Evolutionary conservation across 2,113 vertebrate species (phyloP), one percentile per base, ranked within the genome.

Genomic region (Tachysurus fulvidraco): DNA sequence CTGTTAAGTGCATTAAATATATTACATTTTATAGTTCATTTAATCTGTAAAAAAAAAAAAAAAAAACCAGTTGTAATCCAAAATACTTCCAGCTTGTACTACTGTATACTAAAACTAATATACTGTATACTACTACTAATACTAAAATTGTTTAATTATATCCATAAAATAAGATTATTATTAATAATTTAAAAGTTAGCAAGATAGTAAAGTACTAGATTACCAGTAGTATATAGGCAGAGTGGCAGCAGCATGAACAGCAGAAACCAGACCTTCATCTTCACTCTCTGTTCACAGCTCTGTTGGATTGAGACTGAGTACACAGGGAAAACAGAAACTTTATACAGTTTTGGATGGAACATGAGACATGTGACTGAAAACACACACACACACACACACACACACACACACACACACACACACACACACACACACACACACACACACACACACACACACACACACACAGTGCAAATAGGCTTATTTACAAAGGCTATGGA

Each of bases 231-330:
- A 89, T 88, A 90, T 71, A 81, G 60, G 79, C 91, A 91, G 19
- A 92, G 21, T 11, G 91, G 91, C 86, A 92, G 81, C 84, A 93
- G 81, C 46, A 92, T 50, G 8, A 91, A n/a, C 52, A 92, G 83
- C 28, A 92, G 52, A 13, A 92, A 54, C 14, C 57, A 65, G 85
- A 62, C 62, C 54, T 65, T 86, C 85, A 86, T 86, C 21, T 55
- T 86, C 17, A 44, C 67, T 79, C 52, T 57, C 16, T 73, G n/a
- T 57, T 4, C 12, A 2, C 50, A 14, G 17, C 3, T 65, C 67
- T 55, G 86, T 44, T 83, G 28, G 13, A 57, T 81, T 65, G 79
- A 83, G 81, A 60, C 46, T 55, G 17, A 54, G n/a, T 14, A 36
- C 19, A 19, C 13, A 50, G 50, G 17, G 77, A 79, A 55, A 46